Evolutionary conservation across 2,113 vertebrate species (phyloP).

Genomic region (Anarrhichthys ocellatus): DNA sequence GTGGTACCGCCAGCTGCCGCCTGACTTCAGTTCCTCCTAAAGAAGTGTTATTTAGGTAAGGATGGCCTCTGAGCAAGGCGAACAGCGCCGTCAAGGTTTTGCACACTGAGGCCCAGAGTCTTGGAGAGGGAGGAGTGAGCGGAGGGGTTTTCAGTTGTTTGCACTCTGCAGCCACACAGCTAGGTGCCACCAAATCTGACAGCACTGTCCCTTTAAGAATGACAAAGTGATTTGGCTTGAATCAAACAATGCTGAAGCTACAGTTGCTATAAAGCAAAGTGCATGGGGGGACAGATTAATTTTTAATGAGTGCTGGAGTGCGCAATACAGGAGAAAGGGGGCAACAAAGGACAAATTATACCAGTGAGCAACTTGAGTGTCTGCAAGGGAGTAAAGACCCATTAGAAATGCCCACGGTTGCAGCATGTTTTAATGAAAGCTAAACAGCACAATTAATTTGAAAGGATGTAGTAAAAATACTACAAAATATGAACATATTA

Average conservation of each 20-base stretch:
- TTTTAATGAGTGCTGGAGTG: conserved; percentile 3
- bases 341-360: not conserved
- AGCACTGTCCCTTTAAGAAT: not conserved
- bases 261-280: conserved; percentile 13
- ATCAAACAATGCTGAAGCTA: conserved; percentile 27
- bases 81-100: no score
- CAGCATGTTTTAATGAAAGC: conserved; percentile 3
- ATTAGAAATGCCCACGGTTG: not conserved
- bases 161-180: not conserved
- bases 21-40: no score
- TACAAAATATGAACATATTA: conserved; percentile 8
- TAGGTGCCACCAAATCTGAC: not conserved
- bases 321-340: not conserved
- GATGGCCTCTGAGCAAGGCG: no score
- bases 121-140: not conserved
- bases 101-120: no score
- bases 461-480: not conserved
- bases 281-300: not conserved
- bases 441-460: not conserved
- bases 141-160: not conserved
- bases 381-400: conserved; percentile 1
- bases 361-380: conserved; percentile 9
- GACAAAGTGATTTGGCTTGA: conserved; percentile 1
- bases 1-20: no score
- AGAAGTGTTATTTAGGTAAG: no score